phyloP scores from a whole-genome alignment of 2,113 vertebrate species.

The Loxodonta africana region DNA sequence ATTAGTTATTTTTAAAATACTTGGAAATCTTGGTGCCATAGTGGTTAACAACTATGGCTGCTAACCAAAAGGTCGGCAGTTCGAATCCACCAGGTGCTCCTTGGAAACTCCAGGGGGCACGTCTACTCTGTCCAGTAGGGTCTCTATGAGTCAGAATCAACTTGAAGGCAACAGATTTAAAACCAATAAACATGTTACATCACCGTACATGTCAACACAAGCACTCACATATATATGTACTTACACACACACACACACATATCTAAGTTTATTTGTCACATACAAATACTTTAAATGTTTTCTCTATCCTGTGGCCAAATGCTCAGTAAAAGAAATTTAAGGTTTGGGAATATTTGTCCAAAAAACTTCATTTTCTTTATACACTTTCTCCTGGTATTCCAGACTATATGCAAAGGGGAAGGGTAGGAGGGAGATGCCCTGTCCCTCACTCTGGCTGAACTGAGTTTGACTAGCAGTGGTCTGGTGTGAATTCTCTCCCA shows the following conservation, averaged over 20 bases:
- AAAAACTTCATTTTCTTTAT: constrained; percentile 29
- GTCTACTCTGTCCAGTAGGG: too few species aligned
- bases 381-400: background rate
- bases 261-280: background rate
- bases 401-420: background rate
- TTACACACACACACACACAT: background rate
- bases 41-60: too few species aligned
- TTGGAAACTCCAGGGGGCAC: too few species aligned
- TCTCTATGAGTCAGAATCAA: too few species aligned
- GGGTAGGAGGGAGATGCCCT: background rate
- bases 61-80: too few species aligned
- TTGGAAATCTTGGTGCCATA: background rate
- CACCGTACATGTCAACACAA: background rate
- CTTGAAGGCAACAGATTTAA: background rate
- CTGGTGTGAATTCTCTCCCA: background rate
- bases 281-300: background rate
- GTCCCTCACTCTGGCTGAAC: background rate
- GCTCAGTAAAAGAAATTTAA: constrained; percentile 25
- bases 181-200: background rate
- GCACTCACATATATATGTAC: background rate
- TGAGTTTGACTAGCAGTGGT: background rate
- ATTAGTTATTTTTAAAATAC: background rate
- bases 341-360: background rate
- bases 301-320: background rate
- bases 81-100: too few species aligned